Evolutionary conservation across 2,797 vertebrate genomes (phyloP).

Genomic region (Periparus ater): DNA sequence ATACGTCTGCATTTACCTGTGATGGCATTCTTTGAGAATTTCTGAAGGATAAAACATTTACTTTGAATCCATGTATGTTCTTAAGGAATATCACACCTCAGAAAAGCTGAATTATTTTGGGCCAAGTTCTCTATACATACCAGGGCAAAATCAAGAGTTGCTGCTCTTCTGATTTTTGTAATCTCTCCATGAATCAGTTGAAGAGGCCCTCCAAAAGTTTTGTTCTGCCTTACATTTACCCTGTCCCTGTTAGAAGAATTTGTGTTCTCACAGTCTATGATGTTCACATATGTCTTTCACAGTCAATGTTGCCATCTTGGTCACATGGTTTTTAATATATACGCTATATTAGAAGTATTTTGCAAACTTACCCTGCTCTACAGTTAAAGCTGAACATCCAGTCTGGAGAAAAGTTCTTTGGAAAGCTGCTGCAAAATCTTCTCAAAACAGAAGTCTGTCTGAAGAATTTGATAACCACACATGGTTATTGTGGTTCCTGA

Average conservation of each 20-base stretch:
- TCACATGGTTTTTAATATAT: background rate
- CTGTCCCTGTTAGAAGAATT: background rate
- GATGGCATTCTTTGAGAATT: background rate
- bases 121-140: background rate
- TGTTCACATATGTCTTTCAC: background rate
- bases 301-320: background rate
- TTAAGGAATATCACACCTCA: background rate
- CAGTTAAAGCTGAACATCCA: background rate
- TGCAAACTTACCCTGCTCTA: background rate
- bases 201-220: background rate
- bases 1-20: background rate
- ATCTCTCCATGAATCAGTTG: background rate
- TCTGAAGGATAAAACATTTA: background rate
- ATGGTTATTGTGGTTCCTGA: background rate
- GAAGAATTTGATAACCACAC: background rate
- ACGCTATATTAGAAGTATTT: background rate
- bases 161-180: background rate
- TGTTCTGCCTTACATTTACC: background rate
- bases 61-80: background rate
- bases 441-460: background rate
- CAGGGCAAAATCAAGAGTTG: background rate
- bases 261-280: background rate
- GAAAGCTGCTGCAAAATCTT: background rate
- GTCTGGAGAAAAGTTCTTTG: background rate
- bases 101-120: background rate